These are phyloP conservation scores for Callionymus lyra DNA, from an alignment of 2,113 vertebrate species.

Conservation along the genomic window DNA sequence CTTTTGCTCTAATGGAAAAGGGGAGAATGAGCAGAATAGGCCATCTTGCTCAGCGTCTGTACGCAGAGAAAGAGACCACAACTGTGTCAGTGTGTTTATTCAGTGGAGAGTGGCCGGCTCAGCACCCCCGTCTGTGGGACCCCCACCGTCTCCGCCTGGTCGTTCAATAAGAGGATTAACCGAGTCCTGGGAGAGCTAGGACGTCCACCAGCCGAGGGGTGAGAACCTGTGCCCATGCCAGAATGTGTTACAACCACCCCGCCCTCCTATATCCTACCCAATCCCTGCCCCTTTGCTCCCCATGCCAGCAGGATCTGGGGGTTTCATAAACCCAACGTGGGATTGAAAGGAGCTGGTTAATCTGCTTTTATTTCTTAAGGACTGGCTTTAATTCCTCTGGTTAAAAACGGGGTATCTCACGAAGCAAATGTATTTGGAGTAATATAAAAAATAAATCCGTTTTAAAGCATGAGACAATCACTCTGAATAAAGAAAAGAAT, in stretches of 20 bases:
- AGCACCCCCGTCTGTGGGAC: conserved; percentile 37
- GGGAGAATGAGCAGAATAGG: conserved; percentile 40
- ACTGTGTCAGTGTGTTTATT: conserved; percentile 53
- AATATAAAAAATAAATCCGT: no score
- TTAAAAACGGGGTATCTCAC: no score
- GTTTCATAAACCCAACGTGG: no score
- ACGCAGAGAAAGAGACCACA: conserved; percentile 32
- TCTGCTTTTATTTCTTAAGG: no score
- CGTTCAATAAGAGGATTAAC: conserved; percentile 62
- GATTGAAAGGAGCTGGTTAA: no score
- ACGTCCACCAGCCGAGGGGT: conserved; percentile 32
- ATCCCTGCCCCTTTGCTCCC: conserved; percentile 19
- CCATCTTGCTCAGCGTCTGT: conserved; percentile 34
- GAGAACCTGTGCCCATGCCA: conserved; percentile 42
- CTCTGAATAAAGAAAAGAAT: no score
- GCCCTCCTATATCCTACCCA: neutral
- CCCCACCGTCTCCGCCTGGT: conserved; percentile 31
- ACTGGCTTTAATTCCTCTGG: no score
- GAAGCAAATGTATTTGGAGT: no score
- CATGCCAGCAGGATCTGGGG: conserved; percentile 19
- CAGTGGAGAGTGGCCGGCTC: conserved; percentile 40
- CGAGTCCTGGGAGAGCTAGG: conserved; percentile 40
- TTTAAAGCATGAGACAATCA: no score
- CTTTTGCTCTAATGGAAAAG: conserved; percentile 34
- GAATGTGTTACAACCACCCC: conserved; percentile 31